phyloP scores from a whole-genome alignment of 2,113 vertebrate species.

The Zosterops borbonicus region DNA sequence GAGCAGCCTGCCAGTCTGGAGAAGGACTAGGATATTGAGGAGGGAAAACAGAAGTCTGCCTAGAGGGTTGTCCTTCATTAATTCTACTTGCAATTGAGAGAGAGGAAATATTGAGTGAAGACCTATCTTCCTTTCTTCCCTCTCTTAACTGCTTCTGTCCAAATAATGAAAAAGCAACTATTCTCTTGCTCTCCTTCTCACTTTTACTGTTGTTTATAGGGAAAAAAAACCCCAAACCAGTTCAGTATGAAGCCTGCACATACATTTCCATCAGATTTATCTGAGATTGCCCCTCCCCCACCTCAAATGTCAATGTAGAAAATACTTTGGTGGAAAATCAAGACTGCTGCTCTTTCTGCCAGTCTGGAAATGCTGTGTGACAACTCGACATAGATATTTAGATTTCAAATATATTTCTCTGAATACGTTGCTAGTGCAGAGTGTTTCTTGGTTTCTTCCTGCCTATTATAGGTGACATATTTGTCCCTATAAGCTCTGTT shows the following conservation, averaged over 20 bases:
- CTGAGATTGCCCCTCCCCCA: background rate
- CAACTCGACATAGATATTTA: background rate
- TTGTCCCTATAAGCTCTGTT: background rate
- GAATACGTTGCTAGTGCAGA: background rate
- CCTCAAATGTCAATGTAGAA: background rate
- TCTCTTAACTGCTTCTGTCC: background rate
- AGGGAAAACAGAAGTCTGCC: background rate
- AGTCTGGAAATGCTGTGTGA: background rate
- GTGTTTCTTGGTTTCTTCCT: background rate
- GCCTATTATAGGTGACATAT: background rate
- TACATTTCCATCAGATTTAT: background rate
- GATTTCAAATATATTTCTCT: background rate
- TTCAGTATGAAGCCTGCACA: background rate
- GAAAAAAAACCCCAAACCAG: background rate
- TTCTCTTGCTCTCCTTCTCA: background rate
- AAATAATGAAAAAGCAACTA: background rate
- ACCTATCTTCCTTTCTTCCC: background rate
- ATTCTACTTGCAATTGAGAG: background rate
- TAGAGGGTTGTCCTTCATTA: background rate
- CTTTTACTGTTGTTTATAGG: background rate
- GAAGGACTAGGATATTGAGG: background rate
- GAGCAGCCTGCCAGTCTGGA: background rate
- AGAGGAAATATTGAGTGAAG: background rate
- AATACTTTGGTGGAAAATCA: background rate
- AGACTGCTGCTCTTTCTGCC: background rate